Evolutionary conservation across 2,888 invertebrate genomes (phyloP).

Genomic region (Sympetrum striolatum): DNA sequence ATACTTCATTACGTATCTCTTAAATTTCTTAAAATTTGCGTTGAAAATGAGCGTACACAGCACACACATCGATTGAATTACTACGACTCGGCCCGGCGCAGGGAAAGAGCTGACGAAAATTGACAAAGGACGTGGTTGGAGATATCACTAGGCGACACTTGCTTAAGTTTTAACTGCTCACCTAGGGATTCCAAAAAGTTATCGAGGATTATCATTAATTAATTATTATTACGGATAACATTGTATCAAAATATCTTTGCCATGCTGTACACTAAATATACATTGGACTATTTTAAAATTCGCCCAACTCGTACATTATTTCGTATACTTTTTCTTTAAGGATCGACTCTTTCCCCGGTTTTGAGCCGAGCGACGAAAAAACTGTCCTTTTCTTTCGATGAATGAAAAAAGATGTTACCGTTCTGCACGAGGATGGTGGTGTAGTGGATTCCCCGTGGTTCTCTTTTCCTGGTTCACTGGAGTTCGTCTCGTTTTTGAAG

Average conservation of each 20-base stretch:
- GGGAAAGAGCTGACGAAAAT: slow-evolving; percentile 30
- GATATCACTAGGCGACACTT: background rate
- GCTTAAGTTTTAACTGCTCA: slow-evolving; percentile 13
- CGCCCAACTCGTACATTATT: slow-evolving; percentile 24
- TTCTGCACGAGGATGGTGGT: background rate
- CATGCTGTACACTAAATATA: slow-evolving; percentile 42
- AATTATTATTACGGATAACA: slow-evolving; percentile 23
- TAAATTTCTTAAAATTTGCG: background rate
- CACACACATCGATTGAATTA: background rate
- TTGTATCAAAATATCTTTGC: slow-evolving; percentile 43
- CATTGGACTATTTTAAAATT: slow-evolving; percentile 12
- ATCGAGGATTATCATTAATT: slow-evolving; percentile 1
- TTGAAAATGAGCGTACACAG: slow-evolving; percentile 18
- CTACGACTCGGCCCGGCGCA: background rate
- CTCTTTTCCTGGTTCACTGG: background rate
- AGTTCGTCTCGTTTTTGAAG: background rate
- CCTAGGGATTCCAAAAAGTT: slow-evolving; percentile 21
- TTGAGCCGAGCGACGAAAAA: background rate
- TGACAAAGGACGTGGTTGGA: slow-evolving; percentile 39
- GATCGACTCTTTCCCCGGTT: slow-evolving; percentile 16
- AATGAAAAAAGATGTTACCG: background rate
- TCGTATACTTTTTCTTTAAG: slow-evolving; percentile 13
- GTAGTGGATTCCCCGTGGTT: background rate
- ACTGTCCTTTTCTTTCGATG: background rate
- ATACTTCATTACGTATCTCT: slow-evolving; percentile 29